Evolutionary conservation across 2,888 invertebrate genomes (phyloP).

Genomic region (Theodoxus fluviatilis): DNA sequence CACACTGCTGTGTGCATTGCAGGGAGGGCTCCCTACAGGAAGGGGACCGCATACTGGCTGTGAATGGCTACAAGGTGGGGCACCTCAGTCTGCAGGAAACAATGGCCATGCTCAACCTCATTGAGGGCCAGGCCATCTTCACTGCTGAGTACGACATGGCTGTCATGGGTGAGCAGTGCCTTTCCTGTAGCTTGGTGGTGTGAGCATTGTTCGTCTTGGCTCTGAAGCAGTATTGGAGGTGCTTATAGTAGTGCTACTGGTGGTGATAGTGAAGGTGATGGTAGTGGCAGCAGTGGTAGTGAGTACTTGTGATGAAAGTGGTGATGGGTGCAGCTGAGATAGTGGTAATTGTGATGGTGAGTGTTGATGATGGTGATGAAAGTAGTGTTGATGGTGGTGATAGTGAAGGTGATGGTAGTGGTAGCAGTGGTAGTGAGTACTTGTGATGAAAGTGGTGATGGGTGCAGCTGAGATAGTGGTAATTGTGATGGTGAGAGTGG

Average conservation of each 20-base stretch:
- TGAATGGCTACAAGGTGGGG: conserved; percentile 78
- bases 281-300: not conserved
- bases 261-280: not conserved
- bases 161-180: conserved; percentile 64
- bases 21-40: conserved; percentile 88
- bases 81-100: conserved; percentile 85
- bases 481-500: too few species aligned
- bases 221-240: not conserved
- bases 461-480: too few species aligned
- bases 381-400: too few species aligned
- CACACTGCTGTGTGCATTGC: conserved; percentile 32
- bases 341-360: not conserved
- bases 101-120: conserved; percentile 72
- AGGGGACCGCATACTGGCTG: conserved; percentile 86
- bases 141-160: conserved; percentile 93
- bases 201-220: too few species aligned
- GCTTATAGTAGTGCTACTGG: not conserved
- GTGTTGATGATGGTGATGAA: too few species aligned
- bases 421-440: too few species aligned
- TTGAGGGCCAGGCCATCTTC: conserved; percentile 74
- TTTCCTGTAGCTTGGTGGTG: too few species aligned
- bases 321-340: too few species aligned
- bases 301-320: too few species aligned
- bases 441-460: too few species aligned
- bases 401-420: too few species aligned